Evolutionary conservation across 2,113 vertebrate species (phyloP).

Genomic region (Blennius ocellaris): DNA sequence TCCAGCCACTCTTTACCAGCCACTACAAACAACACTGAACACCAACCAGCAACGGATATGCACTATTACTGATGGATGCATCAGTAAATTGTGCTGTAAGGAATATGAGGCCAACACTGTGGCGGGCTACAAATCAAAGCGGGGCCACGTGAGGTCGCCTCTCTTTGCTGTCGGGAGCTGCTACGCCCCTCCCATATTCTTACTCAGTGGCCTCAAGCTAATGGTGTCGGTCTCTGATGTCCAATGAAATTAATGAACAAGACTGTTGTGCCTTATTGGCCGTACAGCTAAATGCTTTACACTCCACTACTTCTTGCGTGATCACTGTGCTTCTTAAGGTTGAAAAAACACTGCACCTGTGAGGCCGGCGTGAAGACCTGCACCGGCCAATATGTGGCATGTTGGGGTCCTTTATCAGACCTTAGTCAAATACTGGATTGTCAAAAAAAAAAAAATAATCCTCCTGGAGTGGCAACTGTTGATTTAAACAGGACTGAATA

Average conservation of each 20-base stretch:
- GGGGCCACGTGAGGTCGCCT: neutral
- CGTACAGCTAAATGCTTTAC: conserved; percentile 23
- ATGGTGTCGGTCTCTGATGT: conserved; percentile 13
- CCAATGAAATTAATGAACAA: conserved; percentile 53
- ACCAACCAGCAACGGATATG: neutral
- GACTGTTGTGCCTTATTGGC: conserved; percentile 30
- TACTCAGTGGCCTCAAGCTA: conserved; percentile 14
- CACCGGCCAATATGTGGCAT: neutral
- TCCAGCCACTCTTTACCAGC: conserved; percentile 15
- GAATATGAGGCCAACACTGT: neutral
- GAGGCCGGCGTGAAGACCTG: neutral
- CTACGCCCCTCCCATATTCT: conserved; percentile 2
- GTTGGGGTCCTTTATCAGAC: neutral
- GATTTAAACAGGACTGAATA: neutral
- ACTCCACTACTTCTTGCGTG: conserved; percentile 12
- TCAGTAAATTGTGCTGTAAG: conserved; percentile 22
- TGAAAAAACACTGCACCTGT: neutral
- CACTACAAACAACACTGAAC: conserved; percentile 17
- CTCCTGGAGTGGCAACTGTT: neutral
- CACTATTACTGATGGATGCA: neutral
- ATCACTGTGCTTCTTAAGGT: conserved; percentile 11
- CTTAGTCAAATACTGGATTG: neutral
- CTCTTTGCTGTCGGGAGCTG: neutral
- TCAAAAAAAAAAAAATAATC: neutral
- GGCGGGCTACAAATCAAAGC: conserved; percentile 9